phyloP scores from a whole-genome alignment of 2,888 invertebrate genomes.

The Cephus nigrinus region DNA sequence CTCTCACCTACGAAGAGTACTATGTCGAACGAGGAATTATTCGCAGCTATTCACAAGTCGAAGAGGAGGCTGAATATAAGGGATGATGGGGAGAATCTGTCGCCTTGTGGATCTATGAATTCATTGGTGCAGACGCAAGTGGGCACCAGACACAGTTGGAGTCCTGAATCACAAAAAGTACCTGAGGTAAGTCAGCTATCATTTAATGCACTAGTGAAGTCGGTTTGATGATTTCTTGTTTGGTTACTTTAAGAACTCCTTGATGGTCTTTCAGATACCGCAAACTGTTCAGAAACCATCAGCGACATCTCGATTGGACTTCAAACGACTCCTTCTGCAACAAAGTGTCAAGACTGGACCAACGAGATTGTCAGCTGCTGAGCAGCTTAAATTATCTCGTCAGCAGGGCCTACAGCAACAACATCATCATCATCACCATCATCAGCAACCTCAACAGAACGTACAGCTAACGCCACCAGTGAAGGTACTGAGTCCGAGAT shows the following conservation, averaged over 20 bases:
- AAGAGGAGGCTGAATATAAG: constrained; percentile 79
- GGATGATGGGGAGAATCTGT: constrained; percentile 67
- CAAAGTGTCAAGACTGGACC: constrained; percentile 78
- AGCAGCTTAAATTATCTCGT: constrained; percentile 78
- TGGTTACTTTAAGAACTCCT: too few species aligned
- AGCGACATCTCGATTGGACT: constrained; percentile 85
- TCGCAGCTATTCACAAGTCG: constrained; percentile 81
- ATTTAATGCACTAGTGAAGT: constrained; percentile 59
- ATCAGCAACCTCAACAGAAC: constrained; percentile 60
- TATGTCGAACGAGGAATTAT: constrained; percentile 83
- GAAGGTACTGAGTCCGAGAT: constrained; percentile 77
- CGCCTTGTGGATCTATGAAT: constrained; percentile 58
- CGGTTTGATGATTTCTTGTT: constrained; percentile 22
- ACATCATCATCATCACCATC: constrained; percentile 62
- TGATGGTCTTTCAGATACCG: constrained; percentile 42
- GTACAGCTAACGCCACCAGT: constrained; percentile 49
- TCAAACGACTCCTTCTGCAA: constrained; percentile 82
- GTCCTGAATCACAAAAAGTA: constrained; percentile 66
- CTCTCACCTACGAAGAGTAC: constrained; percentile 78
- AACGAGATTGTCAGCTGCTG: constrained; percentile 80
- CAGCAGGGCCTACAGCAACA: constrained; percentile 64
- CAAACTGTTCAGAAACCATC: constrained; percentile 67
- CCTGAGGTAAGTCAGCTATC: constrained; percentile 52
- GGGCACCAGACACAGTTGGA: constrained; percentile 74
- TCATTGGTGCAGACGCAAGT: constrained; percentile 67